Percentiles rank a stretch among this genome's conserved stretches.
These are phyloP conservation scores for Drosophila barbarae DNA, from an alignment of 2,888 invertebrate species.

Conservation along the genomic window DNA sequence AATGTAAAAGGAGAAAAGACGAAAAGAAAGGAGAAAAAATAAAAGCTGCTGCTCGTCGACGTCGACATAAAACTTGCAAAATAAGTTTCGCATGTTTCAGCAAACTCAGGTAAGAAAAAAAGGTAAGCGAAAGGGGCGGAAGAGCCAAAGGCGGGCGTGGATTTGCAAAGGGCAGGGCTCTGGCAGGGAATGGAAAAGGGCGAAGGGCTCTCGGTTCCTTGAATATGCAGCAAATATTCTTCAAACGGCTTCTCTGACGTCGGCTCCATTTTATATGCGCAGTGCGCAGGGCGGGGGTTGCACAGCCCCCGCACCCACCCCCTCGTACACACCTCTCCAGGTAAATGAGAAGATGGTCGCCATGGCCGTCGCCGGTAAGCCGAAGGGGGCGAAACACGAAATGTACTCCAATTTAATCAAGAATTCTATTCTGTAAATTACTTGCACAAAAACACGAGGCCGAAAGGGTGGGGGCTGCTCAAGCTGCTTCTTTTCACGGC, in stretches of 20 bases:
- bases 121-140: slow-evolving; percentile 37
- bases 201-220: slow-evolving; percentile 38
- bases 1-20: slow-evolving; percentile 51
- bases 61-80: slow-evolving; percentile 75
- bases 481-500: slow-evolving; percentile 11
- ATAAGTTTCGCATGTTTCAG: slow-evolving; percentile 74
- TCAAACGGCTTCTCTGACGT: slow-evolving; percentile 54
- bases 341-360: slow-evolving; percentile 57
- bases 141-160: slow-evolving; percentile 39
- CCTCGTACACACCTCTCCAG: slow-evolving; percentile 33
- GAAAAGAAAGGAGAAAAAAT: slow-evolving; percentile 61
- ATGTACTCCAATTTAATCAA: slow-evolving; percentile 76
- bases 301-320: not conserved
- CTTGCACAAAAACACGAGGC: slow-evolving; percentile 68
- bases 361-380: slow-evolving; percentile 52
- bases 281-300: slow-evolving; percentile 28
- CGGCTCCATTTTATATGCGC: slow-evolving; percentile 59
- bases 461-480: slow-evolving; percentile 2
- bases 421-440: slow-evolving; percentile 74
- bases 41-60: slow-evolving; percentile 60
- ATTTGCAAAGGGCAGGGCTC: slow-evolving; percentile 42
- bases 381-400: slow-evolving; percentile 53
- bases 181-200: slow-evolving; percentile 1
- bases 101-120: slow-evolving; percentile 56
- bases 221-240: slow-evolving; percentile 72